Conservation (phyloP, 2,888 invertebrate genomes). For the Teleiodes luculella region DNA sequence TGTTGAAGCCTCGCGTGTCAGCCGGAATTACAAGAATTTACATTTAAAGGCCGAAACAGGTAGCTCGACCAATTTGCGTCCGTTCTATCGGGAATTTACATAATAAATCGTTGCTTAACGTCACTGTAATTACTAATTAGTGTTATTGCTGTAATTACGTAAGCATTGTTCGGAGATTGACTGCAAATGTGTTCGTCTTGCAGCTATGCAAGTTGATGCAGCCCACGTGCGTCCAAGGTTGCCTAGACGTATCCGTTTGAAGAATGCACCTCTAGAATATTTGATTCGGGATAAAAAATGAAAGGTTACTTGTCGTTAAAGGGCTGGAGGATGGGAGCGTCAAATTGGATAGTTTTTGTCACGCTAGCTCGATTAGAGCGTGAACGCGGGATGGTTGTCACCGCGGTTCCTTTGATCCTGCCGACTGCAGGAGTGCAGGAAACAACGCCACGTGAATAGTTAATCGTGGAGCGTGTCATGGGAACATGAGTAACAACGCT, state of each 20-base stretch:
- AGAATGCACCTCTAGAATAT: slow-evolving; percentile 50
- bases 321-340: slow-evolving; percentile 41
- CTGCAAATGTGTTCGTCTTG: not conserved
- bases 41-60: slow-evolving; percentile 28
- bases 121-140: slow-evolving; percentile 3
- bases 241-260: slow-evolving; percentile 45
- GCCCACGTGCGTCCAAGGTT: slow-evolving; percentile 59
- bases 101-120: slow-evolving; percentile 8
- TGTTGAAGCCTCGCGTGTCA: slow-evolving; percentile 17
- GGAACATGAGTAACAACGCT: slow-evolving; percentile 32
- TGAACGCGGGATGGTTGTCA: slow-evolving; percentile 26
- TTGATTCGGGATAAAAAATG: slow-evolving; percentile 45
- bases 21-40: slow-evolving; percentile 24
- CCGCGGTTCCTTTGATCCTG: slow-evolving; percentile 46
- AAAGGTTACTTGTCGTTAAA: slow-evolving; percentile 17
- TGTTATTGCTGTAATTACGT: not conserved
- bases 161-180: not conserved
- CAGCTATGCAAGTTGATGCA: slow-evolving; percentile 52
- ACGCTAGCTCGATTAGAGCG: slow-evolving; percentile 30
- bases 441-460: slow-evolving; percentile 50
- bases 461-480: slow-evolving; percentile 40
- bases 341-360: slow-evolving; percentile 53
- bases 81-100: slow-evolving; percentile 7
- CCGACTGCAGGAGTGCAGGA: slow-evolving; percentile 43
- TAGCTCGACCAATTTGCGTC: slow-evolving; percentile 15